Percentiles rank a stretch among this genome's conserved stretches.
phyloP scores from a whole-genome alignment of 2,797 vertebrate species.

The Smutsia temminckii region DNA sequence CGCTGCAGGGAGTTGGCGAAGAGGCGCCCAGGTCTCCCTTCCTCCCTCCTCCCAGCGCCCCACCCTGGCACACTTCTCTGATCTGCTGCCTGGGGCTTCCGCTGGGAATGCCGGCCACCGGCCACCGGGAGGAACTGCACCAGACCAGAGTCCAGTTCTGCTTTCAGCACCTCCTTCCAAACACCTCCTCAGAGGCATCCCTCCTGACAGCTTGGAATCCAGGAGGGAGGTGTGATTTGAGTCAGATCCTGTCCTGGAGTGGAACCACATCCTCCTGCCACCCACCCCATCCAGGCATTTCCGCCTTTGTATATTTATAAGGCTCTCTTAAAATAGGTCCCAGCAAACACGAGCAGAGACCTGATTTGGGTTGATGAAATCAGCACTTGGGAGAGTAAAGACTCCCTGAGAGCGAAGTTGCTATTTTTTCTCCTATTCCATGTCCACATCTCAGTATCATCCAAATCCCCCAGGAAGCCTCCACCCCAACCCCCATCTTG shows the following conservation, averaged over 20 bases:
- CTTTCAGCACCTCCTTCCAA: constrained; percentile 8
- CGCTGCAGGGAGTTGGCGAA: not conserved
- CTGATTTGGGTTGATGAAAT: constrained; percentile 59
- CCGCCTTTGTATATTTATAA: constrained; percentile 72
- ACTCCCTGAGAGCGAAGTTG: constrained; percentile 7
- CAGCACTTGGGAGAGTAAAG: constrained; percentile 26
- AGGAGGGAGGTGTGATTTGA: constrained; percentile 60
- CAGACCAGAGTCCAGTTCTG: not conserved
- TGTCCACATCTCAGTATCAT: not conserved
- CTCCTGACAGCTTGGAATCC: constrained; percentile 15
- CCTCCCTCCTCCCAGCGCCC: not conserved
- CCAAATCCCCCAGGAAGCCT: not conserved
- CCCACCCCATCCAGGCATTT: constrained; percentile 43
- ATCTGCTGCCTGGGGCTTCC: accelerated
- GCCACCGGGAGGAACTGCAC: not conserved
- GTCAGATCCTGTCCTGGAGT: constrained; percentile 65
- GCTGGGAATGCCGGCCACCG: not conserved
- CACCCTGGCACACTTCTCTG: not conserved
- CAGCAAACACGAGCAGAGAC: constrained; percentile 51
- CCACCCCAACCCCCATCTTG: not conserved
- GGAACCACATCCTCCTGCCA: constrained; percentile 62
- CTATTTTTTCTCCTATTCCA: constrained; percentile 31
- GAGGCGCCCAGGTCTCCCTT: not conserved
- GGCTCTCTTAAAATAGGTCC: constrained; percentile 71
- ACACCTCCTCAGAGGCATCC: not conserved